phyloP scores from a whole-genome alignment of 1,140 invertebrate species.

The Tetramorium simillimum region DNA sequence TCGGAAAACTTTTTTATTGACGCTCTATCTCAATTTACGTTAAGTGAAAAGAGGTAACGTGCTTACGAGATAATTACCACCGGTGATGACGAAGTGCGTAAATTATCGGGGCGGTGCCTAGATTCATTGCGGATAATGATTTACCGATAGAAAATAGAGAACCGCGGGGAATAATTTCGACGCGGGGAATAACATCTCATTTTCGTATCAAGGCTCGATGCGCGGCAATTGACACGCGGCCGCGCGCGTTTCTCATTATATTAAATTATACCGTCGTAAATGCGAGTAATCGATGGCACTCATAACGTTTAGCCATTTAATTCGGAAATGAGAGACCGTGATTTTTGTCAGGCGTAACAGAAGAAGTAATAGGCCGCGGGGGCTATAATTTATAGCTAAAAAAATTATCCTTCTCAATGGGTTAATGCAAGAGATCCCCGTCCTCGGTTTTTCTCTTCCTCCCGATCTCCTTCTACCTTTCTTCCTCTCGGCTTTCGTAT shows the following conservation, averaged over 20 bases:
- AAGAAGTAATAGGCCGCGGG: slow-evolving; percentile 45
- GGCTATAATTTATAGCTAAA: slow-evolving; percentile 54
- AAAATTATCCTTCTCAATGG: slow-evolving; percentile 55
- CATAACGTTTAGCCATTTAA: slow-evolving; percentile 58
- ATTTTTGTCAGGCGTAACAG: slow-evolving; percentile 59
- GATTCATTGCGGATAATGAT: slow-evolving; percentile 51
- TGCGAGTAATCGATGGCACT: slow-evolving; percentile 59
- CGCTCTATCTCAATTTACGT: slow-evolving; percentile 15
- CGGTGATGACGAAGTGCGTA: slow-evolving; percentile 32
- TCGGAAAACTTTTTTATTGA: not conserved
- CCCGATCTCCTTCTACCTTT: not conserved
- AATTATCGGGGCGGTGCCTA: slow-evolving; percentile 39
- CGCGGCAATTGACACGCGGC: slow-evolving; percentile 51
- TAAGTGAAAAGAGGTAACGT: slow-evolving; percentile 33
- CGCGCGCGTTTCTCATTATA: slow-evolving; percentile 56
- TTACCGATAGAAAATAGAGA: slow-evolving; percentile 53
- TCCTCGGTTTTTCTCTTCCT: slow-evolving; percentile 7
- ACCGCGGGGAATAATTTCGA: slow-evolving; percentile 44
- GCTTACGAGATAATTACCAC: slow-evolving; percentile 44
- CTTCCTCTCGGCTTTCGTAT: slow-evolving; percentile 22
- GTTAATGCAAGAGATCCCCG: slow-evolving; percentile 56
- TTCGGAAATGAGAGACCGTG: slow-evolving; percentile 56
- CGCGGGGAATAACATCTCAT: slow-evolving; percentile 46
- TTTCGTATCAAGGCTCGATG: slow-evolving; percentile 46
- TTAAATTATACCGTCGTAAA: slow-evolving; percentile 55